Base-by-base conservation (phyloP, 2,888 invertebrate genomes). In the Heteromurus nitidus region DNA sequence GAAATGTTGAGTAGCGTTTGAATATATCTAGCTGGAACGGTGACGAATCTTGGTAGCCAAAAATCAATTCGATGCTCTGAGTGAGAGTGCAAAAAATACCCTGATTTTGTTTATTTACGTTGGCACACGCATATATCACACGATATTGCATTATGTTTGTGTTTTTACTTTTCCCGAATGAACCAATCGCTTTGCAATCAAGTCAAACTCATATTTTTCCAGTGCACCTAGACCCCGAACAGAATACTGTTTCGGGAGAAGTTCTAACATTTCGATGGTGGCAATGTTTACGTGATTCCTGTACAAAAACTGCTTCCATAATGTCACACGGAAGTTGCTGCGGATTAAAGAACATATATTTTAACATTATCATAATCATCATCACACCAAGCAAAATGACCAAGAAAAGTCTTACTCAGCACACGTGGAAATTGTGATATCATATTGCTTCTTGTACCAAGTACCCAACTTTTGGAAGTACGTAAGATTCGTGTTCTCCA, bases 401-500 rank as follows among this genome's bases (percentile, higher is more conserved):
- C 22, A 50, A 3, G 30, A 64, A 24, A 22, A 47, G n/a, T 55
- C 68, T 77, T 77, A 77, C 76, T 62, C 69, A n/a, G 50, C 62
- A 11, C 11, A 28, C 5, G 24, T 60, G 7, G 26, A 1, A 30
- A 22, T 30, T 3, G 50, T 50, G n/a, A 28, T 16, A 13, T 50
- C 55, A 31, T 31, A 69, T 18, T 69, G 44, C 22, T 60, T 62
- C 44, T 22, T 9, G 30, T 62, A 62, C 76, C 76, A 77, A 11
- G 60, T 31, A 7, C 50, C 62, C 26, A 77, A 31, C 22, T 62
- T 26, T 5, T 60, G 28, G 30, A 77, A 77, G 20, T 77, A 77
- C 13, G 60, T 47, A 18, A 77, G 20, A 3, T 22, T 16, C 3
- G 16, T 30, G 3, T 5, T 5, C n/a, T 47, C 26, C 7, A 67